phyloP scores from a whole-genome alignment of 2,888 invertebrate genomes.

The Cataglyphis cursor region DNA sequence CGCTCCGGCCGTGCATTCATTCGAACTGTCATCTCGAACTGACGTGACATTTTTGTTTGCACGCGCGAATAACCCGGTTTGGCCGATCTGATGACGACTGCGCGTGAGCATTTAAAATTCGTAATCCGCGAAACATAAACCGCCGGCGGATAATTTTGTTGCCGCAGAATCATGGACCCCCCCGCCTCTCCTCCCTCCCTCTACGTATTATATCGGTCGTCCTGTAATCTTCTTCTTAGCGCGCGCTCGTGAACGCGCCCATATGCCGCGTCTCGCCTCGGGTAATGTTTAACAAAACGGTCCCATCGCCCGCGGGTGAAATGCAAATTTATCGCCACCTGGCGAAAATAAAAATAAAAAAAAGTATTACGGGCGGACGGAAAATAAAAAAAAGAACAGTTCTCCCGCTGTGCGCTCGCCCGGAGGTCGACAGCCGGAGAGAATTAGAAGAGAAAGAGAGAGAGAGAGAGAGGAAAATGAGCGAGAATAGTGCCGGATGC shows the following conservation, averaged over 20 bases:
- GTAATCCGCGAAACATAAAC: constrained; percentile 63
- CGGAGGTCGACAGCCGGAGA: constrained; percentile 45
- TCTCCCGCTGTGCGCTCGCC: constrained; percentile 51
- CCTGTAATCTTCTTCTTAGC: constrained; percentile 74
- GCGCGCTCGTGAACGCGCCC: constrained; percentile 62
- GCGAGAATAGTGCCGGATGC: constrained; percentile 38
- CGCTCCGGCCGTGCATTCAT: constrained; percentile 8
- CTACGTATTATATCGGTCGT: constrained; percentile 42
- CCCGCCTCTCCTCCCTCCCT: no score
- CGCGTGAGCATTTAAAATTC: constrained; percentile 66
- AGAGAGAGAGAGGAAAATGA: constrained; percentile 58
- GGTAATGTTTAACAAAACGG: constrained; percentile 82
- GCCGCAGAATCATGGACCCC: constrained; percentile 59
- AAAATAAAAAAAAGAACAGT: constrained; percentile 48
- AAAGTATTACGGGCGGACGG: constrained; percentile 19
- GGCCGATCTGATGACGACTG: constrained; percentile 22
- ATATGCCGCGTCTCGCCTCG: constrained; percentile 71
- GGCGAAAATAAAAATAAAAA: constrained; percentile 62
- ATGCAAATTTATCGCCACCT: constrained; percentile 81
- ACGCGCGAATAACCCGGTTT: constrained; percentile 27
- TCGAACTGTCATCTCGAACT: constrained; percentile 1
- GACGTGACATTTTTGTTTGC: neutral
- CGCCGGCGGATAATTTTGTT: constrained; percentile 66
- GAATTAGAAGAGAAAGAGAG: constrained; percentile 30
- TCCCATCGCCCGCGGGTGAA: constrained; percentile 73